Conservation (phyloP, 2,888 invertebrate species). For the Eudemis profundana region DNA sequence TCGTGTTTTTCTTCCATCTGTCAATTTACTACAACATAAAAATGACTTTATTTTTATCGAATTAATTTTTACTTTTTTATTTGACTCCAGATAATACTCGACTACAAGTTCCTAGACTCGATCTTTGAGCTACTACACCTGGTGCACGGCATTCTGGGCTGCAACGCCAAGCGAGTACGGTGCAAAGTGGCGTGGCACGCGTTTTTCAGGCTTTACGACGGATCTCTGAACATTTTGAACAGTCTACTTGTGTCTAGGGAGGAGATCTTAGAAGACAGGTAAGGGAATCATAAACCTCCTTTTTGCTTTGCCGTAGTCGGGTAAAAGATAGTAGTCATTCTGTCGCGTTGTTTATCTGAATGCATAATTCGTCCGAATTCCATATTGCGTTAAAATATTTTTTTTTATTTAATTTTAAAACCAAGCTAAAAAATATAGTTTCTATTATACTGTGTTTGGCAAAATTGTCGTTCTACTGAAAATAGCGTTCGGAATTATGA, state of each 20-base stretch:
- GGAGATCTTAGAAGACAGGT: slow-evolving; percentile 80
- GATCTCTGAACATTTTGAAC: slow-evolving; percentile 66
- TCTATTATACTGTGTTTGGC: too few relatives aligned
- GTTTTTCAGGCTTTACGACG: slow-evolving; percentile 67
- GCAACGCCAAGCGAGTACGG: slow-evolving; percentile 50
- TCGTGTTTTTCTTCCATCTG: too few relatives aligned
- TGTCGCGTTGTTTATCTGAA: background rate
- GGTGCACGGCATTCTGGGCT: slow-evolving; percentile 62
- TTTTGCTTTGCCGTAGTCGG: too few relatives aligned
- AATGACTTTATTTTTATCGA: background rate
- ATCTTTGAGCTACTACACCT: slow-evolving; percentile 73
- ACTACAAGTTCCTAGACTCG: slow-evolving; percentile 74
- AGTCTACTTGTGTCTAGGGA: slow-evolving; percentile 70
- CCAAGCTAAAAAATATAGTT: too few relatives aligned
- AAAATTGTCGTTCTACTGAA: too few relatives aligned
- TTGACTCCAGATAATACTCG: slow-evolving; percentile 70
- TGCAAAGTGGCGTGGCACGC: slow-evolving; percentile 65
- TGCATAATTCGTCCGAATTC: too few relatives aligned
- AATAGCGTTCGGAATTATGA: too few relatives aligned
- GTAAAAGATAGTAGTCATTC: too few relatives aligned
- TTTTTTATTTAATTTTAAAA: too few relatives aligned
- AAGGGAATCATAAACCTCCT: background rate
- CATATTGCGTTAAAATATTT: too few relatives aligned
- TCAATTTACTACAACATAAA: too few relatives aligned
- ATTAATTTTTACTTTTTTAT: too few relatives aligned